Evolutionary conservation across 1,140 invertebrate genomes (phyloP).

Genomic region (Trichonephila inaurata): DNA sequence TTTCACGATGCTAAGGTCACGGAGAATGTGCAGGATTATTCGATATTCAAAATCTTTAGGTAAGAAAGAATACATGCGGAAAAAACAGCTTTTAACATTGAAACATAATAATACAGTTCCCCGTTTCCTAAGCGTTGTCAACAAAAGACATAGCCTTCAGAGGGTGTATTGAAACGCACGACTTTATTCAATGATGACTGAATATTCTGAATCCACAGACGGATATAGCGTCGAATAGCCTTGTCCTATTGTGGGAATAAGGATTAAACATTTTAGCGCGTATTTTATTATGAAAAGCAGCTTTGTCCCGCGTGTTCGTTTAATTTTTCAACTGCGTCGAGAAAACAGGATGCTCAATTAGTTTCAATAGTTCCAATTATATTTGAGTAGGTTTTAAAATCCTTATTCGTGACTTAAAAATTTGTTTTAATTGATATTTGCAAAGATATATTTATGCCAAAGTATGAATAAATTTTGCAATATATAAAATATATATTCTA

Average conservation of each 20-base stretch:
- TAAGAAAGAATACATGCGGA: not conserved
- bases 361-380: no score
- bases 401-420: no score
- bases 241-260: constrained; percentile 16
- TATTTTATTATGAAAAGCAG: not conserved
- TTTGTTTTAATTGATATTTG: no score
- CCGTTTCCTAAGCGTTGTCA: not conserved
- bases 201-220: constrained; percentile 38
- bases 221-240: constrained; percentile 22
- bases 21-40: not conserved
- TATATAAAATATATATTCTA: no score
- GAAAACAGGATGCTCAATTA: no score
- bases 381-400: no score
- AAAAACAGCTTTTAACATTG: constrained; percentile 38
- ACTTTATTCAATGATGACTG: constrained; percentile 47
- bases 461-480: no score
- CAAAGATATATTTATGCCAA: no score
- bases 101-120: constrained; percentile 48
- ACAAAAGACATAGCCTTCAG: constrained; percentile 40
- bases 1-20: not conserved
- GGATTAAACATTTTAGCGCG: constrained; percentile 16
- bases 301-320: not conserved
- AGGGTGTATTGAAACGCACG: constrained; percentile 9
- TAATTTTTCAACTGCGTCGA: not conserved
- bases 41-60: not conserved